phyloP scores from a whole-genome alignment of 2,113 vertebrate genomes.

The Sarotherodon lohbergeri region DNA sequence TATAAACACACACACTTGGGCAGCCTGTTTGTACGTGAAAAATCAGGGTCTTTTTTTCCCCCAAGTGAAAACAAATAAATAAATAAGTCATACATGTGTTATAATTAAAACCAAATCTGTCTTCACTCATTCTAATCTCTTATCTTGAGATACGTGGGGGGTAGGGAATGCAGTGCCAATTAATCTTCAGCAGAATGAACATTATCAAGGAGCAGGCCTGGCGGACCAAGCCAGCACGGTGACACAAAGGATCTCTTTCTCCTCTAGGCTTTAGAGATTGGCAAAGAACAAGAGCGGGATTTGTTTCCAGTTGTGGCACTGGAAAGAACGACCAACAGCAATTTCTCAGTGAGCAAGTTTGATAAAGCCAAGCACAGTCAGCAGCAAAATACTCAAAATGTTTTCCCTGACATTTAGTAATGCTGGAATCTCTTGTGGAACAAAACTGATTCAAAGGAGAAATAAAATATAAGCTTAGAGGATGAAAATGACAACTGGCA shows the following conservation, averaged over 20 bases:
- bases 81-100: background rate
- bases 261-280: slow-evolving; percentile 11
- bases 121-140: slow-evolving; percentile 19
- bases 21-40: background rate
- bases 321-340: background rate
- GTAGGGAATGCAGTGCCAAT: slow-evolving; percentile 10
- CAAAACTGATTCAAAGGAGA: background rate
- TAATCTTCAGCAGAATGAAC: slow-evolving; percentile 46
- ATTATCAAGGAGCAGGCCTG: background rate
- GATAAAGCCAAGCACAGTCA: background rate
- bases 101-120: background rate
- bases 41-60: rapidly evolving
- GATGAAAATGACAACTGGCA: background rate
- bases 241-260: slow-evolving; percentile 54
- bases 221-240: background rate
- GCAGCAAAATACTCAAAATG: background rate
- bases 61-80: background rate
- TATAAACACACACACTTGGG: background rate
- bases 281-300: slow-evolving; percentile 14
- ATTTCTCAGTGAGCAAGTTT: background rate
- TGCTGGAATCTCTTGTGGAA: background rate
- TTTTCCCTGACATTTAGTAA: background rate
- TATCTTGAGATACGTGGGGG: background rate
- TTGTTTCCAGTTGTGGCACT: slow-evolving; percentile 43
- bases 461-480: background rate